Evolutionary conservation across 2,797 vertebrate genomes (phyloP).

Genomic region (Characodon lateralis): DNA sequence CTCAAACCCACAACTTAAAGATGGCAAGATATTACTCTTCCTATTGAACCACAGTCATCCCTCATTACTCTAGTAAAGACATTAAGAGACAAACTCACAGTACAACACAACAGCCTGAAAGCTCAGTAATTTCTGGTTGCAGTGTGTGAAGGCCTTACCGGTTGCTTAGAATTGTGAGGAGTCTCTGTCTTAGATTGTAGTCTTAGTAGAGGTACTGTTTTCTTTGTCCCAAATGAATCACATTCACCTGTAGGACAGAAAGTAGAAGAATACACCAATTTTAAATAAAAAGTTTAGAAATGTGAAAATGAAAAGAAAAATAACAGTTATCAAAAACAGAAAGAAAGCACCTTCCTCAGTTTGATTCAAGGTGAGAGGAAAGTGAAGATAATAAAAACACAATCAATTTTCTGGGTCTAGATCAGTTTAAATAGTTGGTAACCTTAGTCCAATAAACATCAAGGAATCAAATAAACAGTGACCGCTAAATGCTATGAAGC

Average conservation of each 20-base stretch:
- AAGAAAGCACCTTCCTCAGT: neutral
- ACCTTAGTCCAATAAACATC: neutral
- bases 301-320: neutral
- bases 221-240: neutral
- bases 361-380: neutral
- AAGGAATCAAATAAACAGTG: neutral
- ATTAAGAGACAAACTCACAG: neutral
- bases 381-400: neutral
- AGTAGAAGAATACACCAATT: neutral
- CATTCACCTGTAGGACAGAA: neutral
- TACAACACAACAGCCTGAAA: neutral
- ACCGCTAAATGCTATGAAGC: slow-evolving; percentile 34
- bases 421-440: neutral
- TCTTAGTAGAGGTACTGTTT: neutral
- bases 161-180: neutral
- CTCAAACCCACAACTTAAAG: neutral
- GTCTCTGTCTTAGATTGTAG: neutral
- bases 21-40: neutral
- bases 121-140: neutral
- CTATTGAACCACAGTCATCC: neutral
- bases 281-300: neutral
- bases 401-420: neutral
- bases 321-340: neutral
- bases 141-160: neutral
- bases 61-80: neutral